Percentiles rank a stretch among this genome's conserved stretches.
phyloP scores from a whole-genome alignment of 2,888 invertebrate species.

The Dasysyrphus tricinctus region DNA sequence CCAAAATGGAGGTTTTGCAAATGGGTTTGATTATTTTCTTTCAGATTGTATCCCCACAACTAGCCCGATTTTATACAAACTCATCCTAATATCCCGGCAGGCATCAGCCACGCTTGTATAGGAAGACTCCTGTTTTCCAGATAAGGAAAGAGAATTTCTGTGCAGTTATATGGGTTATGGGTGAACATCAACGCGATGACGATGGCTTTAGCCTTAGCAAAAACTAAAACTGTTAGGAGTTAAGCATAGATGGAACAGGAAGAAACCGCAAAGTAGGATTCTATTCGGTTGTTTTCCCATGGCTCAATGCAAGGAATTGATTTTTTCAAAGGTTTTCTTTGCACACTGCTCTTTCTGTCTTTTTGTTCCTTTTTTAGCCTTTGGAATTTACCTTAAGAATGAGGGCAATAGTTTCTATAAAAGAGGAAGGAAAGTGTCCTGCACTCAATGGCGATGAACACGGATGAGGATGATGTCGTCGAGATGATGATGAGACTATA shows the following conservation, averaged over 20 bases:
- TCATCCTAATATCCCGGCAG: neutral
- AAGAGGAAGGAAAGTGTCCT: slow-evolving; percentile 65
- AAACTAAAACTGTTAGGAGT: slow-evolving; percentile 35
- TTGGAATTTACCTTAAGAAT: slow-evolving; percentile 51
- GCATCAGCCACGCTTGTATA: slow-evolving; percentile 36
- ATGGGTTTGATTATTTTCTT: slow-evolving; percentile 60
- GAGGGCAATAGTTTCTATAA: slow-evolving; percentile 63
- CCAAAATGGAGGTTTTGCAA: slow-evolving; percentile 47
- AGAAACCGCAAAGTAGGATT: slow-evolving; percentile 56
- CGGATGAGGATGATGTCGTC: slow-evolving; percentile 56
- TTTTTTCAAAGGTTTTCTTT: slow-evolving; percentile 46
- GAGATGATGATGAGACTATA: slow-evolving; percentile 41
- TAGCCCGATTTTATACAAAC: neutral
- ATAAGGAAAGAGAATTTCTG: slow-evolving; percentile 54
- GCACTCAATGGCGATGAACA: slow-evolving; percentile 54
- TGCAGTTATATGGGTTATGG: slow-evolving; percentile 65
- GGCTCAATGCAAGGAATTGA: slow-evolving; percentile 62
- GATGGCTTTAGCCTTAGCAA: slow-evolving; percentile 43
- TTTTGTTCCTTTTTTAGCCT: slow-evolving; percentile 42
- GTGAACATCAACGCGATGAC: slow-evolving; percentile 47
- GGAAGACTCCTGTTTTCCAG: slow-evolving; percentile 26
- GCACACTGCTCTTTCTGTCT: slow-evolving; percentile 17
- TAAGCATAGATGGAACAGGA: slow-evolving; percentile 12
- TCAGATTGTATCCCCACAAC: slow-evolving; percentile 19
- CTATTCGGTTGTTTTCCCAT: slow-evolving; percentile 48